Evolutionary conservation across 2,113 vertebrate species (phyloP).

Genomic region (Pomatorhinus ruficollis): DNA sequence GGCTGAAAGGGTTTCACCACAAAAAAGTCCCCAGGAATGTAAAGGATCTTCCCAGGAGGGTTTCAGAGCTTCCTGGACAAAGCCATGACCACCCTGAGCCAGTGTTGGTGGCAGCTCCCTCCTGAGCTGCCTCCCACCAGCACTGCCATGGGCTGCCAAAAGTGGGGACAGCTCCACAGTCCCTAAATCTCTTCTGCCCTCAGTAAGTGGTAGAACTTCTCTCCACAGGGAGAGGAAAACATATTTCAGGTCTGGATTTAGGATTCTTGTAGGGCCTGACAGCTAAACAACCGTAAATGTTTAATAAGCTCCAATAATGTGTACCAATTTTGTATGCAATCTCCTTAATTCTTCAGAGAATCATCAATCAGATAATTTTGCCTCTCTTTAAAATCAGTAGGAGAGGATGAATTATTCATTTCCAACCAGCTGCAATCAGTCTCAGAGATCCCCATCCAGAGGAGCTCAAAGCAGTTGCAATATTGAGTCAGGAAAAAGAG

Average conservation of each 20-base stretch:
- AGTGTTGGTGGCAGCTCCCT: not conserved
- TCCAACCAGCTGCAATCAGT: not conserved
- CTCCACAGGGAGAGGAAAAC: not conserved
- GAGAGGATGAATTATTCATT: conserved; percentile 51
- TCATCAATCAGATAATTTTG: not conserved
- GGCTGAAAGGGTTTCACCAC: not conserved
- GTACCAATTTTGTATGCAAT: not conserved
- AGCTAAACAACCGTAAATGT: conserved; percentile 25
- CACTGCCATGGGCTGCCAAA: fast-evolving
- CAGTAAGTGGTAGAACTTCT: not conserved
- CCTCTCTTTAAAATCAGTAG: conserved; percentile 6
- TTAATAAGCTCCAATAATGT: not conserved
- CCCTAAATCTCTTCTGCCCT: not conserved
- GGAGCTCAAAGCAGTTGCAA: not conserved
- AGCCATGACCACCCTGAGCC: not conserved
- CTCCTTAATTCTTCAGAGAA: conserved; percentile 32
- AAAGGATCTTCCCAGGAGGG: not conserved
- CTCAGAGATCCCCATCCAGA: not conserved
- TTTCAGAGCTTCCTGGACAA: not conserved
- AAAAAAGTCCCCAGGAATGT: no score
- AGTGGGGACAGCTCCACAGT: not conserved
- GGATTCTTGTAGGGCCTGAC: not conserved
- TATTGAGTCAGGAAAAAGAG: not conserved
- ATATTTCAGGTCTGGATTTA: not conserved
- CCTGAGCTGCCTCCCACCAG: not conserved